phyloP scores from a whole-genome alignment of 2,888 invertebrate genomes.

The Chrysodeixis includens region DNA sequence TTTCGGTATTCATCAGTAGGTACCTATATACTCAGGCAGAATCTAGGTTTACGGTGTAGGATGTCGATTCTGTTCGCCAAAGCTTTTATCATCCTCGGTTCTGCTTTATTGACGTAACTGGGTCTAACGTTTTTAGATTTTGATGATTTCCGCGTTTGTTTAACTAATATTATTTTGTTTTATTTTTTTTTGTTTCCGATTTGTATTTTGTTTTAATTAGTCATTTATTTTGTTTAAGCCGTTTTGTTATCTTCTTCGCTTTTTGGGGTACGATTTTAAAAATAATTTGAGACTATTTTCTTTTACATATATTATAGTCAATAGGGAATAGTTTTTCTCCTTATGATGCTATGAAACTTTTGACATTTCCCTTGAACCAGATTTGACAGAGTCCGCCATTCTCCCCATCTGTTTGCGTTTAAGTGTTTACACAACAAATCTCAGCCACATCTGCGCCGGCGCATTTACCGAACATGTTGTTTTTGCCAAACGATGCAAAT shows the following conservation, averaged over 20 bases:
- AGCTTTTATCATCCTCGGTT: conserved; percentile 36
- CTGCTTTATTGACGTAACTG: conserved; percentile 27
- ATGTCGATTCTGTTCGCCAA: conserved; percentile 30
- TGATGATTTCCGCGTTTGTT: conserved; percentile 1
- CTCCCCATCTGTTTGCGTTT: conserved; percentile 31
- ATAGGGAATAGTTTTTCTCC: background rate
- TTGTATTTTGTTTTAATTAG: background rate
- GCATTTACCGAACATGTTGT: conserved; percentile 61
- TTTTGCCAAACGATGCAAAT: conserved; percentile 68
- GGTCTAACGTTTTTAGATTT: conserved; percentile 30
- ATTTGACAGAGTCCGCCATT: conserved; percentile 26
- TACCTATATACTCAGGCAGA: no score
- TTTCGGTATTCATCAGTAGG: conserved; percentile 30
- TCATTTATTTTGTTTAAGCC: no score
- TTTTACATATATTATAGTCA: no score
- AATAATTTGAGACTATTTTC: no score
- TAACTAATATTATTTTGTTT: background rate
- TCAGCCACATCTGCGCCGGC: conserved; percentile 26
- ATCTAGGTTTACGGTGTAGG: conserved; percentile 43
- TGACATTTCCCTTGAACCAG: conserved; percentile 13
- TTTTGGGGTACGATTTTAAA: no score
- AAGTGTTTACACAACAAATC: conserved; percentile 39
- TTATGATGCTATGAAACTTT: background rate
- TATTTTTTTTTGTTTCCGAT: background rate
- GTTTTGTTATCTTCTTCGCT: no score